Percentiles rank a stretch among this genome's conserved stretches.
Conservation (phyloP, 2,797 vertebrate species). For the Cryptoblepharus egeriae region DNA sequence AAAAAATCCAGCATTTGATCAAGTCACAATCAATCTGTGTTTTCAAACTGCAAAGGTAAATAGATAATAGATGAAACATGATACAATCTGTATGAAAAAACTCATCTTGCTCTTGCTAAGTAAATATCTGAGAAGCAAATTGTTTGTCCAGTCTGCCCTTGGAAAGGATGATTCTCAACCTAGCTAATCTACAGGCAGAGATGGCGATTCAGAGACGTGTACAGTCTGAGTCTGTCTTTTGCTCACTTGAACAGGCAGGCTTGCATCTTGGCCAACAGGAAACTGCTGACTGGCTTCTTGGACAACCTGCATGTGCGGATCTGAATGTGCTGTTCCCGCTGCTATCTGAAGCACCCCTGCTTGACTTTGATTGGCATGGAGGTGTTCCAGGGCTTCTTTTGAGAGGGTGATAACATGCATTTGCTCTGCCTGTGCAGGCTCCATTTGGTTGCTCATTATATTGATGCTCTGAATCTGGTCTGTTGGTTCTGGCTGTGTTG, state of each 20-base stretch:
- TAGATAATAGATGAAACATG: background rate
- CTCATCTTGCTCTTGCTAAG: conserved; percentile 28
- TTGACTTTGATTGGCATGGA: conserved; percentile 84
- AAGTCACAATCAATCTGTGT: conserved; percentile 30
- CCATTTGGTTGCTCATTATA: conserved; percentile 81
- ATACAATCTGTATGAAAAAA: conserved; percentile 6
- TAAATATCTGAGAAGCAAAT: conserved; percentile 75
- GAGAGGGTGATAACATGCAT: conserved; percentile 94
- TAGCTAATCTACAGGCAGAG: conserved; percentile 81
- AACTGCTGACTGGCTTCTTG: conserved; percentile 74
- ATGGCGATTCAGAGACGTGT: conserved; percentile 74
- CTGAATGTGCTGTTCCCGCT: conserved; percentile 56
- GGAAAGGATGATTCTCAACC: conserved; percentile 77
- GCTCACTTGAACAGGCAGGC: conserved; percentile 70
- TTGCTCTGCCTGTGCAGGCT: conserved; percentile 80
- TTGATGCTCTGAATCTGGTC: conserved; percentile 84
- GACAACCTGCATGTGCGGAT: conserved; percentile 78
- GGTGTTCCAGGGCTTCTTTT: conserved; percentile 90
- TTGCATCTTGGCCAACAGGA: conserved; percentile 63
- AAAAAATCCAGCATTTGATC: conserved; percentile 23
- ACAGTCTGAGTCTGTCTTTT: conserved; percentile 79
- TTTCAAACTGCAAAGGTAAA: conserved; percentile 37
- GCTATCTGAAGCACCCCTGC: conserved; percentile 71
- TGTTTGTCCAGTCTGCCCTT: conserved; percentile 80
- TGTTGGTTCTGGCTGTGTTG: conserved; percentile 80